phyloP scores from a whole-genome alignment of 2,888 invertebrate species.

The Geotrupes spiniger region DNA sequence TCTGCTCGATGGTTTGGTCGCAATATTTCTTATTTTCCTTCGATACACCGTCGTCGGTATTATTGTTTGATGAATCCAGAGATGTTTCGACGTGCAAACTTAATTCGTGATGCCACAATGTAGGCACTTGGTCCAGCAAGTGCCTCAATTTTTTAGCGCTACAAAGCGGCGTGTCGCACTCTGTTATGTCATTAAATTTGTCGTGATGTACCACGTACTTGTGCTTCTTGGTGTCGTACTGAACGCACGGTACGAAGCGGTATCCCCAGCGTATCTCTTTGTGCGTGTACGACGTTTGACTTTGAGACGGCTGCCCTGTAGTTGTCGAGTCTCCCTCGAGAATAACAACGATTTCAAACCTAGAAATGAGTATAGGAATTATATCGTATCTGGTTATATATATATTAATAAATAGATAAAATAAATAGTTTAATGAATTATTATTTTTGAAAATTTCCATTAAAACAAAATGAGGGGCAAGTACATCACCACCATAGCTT shows the following conservation, averaged over 20 bases:
- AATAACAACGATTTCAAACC: conserved; percentile 78
- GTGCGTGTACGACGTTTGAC: conserved; percentile 73
- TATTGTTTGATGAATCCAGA: conserved; percentile 11
- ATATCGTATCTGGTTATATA: too few relatives aligned
- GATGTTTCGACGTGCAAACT: conserved; percentile 13
- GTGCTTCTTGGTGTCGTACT: conserved; percentile 58
- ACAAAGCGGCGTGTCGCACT: conserved; percentile 79
- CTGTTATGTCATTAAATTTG: conserved; percentile 62
- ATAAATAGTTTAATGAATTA: too few relatives aligned
- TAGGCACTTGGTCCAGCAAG: conserved; percentile 12
- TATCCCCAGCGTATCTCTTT: conserved; percentile 83
- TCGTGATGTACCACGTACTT: conserved; percentile 62
- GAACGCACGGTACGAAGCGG: conserved; percentile 58
- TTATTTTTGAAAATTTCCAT: too few relatives aligned
- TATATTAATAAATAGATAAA: too few relatives aligned
- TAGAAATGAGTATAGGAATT: too few relatives aligned
- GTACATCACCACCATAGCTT: too few relatives aligned
- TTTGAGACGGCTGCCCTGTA: conserved; percentile 72
- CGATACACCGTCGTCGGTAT: conserved; percentile 17
- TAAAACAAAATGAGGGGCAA: too few relatives aligned
- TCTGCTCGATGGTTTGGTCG: conserved; percentile 17
- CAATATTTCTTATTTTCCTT: conserved; percentile 14
- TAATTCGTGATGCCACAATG: conserved; percentile 16
- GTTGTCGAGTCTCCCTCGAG: conserved; percentile 79
- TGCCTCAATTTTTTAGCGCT: conserved; percentile 56